Percentiles rank a stretch among this genome's conserved stretches.
phyloP scores from a whole-genome alignment of 2,888 invertebrate genomes.

The Aleiodes alternator region DNA sequence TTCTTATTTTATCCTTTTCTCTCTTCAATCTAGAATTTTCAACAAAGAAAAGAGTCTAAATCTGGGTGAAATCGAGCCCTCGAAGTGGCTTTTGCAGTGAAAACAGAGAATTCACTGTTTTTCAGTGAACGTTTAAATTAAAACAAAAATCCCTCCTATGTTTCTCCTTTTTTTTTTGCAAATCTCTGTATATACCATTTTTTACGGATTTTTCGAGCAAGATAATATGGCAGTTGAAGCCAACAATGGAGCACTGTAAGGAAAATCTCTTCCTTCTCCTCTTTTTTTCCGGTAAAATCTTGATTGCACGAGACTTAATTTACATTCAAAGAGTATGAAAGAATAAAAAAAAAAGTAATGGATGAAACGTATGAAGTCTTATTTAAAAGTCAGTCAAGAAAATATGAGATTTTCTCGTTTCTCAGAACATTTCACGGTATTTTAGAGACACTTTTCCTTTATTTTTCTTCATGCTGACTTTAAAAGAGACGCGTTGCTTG shows the following conservation, averaged over 20 bases:
- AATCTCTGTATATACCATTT: background rate
- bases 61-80: constrained; percentile 16
- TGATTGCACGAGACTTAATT: constrained; percentile 23
- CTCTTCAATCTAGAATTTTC: background rate
- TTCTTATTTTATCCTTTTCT: background rate
- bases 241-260: constrained; percentile 12
- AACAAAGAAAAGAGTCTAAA: constrained; percentile 33
- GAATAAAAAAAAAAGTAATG: background rate
- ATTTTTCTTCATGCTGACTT: no score
- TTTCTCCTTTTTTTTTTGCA: background rate
- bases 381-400: background rate
- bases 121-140: constrained; percentile 38
- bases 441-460: background rate
- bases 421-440: background rate
- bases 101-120: constrained; percentile 38
- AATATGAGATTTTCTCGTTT: constrained; percentile 21
- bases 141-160: constrained; percentile 34
- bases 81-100: constrained; percentile 29
- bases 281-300: no score
- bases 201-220: background rate
- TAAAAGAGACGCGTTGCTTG: no score
- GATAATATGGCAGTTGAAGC: background rate
- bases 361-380: background rate
- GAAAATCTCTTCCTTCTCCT: background rate
- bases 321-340: constrained; percentile 3